Evolutionary conservation across 1,140 invertebrate species (phyloP).

Genomic region (Euura lappo): DNA sequence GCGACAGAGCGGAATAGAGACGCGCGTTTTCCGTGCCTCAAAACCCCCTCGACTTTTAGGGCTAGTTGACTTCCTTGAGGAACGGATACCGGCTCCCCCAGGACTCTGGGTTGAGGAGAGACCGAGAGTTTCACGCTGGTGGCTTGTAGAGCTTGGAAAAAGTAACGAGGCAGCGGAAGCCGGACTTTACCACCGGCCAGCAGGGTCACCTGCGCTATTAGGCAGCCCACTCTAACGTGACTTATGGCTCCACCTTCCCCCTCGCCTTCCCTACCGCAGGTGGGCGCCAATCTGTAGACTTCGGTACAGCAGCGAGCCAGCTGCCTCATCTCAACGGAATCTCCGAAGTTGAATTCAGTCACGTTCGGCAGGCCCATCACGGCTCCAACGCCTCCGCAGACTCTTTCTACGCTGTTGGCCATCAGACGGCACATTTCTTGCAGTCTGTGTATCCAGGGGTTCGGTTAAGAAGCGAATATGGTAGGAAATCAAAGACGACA

Average conservation of each 20-base stretch:
- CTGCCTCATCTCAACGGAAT: constrained; percentile 61
- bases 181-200: constrained; percentile 67
- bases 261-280: constrained; percentile 49
- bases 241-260: constrained; percentile 46
- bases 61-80: constrained; percentile 79
- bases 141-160: constrained; percentile 87
- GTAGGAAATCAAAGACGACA: too few relatives aligned
- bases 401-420: constrained; percentile 76
- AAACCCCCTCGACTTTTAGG: constrained; percentile 86
- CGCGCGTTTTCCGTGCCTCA: constrained; percentile 73
- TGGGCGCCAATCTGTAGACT: constrained; percentile 59
- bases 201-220: constrained; percentile 72
- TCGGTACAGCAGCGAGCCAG: constrained; percentile 60
- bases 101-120: constrained; percentile 79
- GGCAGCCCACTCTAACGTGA: constrained; percentile 64
- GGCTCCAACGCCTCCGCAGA: constrained; percentile 61
- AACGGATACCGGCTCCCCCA: constrained; percentile 78
- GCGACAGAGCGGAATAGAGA: constrained; percentile 74
- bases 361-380: constrained; percentile 60
- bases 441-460: constrained; percentile 59
- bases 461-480: neutral
- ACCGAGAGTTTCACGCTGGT: constrained; percentile 84
- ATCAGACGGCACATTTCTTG: constrained; percentile 80
- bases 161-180: constrained; percentile 81
- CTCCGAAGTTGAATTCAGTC: constrained; percentile 58